Base-by-base conservation (phyloP, 2,797 vertebrate genomes). In the Labroides dimidiatus region DNA sequence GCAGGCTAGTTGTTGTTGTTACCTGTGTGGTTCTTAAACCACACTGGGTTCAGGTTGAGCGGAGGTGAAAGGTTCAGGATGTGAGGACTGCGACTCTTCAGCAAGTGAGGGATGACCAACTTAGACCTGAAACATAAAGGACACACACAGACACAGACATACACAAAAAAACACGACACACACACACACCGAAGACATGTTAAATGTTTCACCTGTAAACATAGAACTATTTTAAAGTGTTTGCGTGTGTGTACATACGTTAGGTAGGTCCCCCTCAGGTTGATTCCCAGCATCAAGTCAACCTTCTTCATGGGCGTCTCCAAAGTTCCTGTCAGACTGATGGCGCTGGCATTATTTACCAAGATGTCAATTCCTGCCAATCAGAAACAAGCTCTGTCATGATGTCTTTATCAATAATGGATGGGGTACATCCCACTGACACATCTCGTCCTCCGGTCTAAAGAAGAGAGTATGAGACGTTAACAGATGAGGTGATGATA, bases 1-100 rank as follows among this genome's bases (percentile, higher is more conserved):
- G 9, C 2, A 10, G 30, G 2, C 41, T 2, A 2, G 70, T 64
- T 53, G 21, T 63, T 1, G 43, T 47, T 44, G 74, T 92, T 91
- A 99, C 98, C 98, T 72, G 97, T 97, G 76, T 99, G 97, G 85
- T 97, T 97, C 90, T 97, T 99, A 89, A 99, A 99, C 98, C 98
- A 99, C 57, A 96, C 0, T 4, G 98, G 97, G 78, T 97, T 97
- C 52, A 99, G 83, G 89, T 99, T 99, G 78, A 99, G 91, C 0
- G 98, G 98, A 12, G 98, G 98, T 2, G 97, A 96, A 77, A 99
- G 93, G 80, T 99, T 99, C 60, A 99, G 93, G 79, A 99, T 99
- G 88, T 99, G 98, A 64, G 96, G 95, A 24, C 94, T 91, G 64
- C 85, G 94, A 84, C 96, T 96, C 84, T 96, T 97, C 85, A 94